These are phyloP conservation scores for Reticulitermes speratus DNA, from an alignment of 1,140 invertebrate genomes.

Conservation along the genomic window DNA sequence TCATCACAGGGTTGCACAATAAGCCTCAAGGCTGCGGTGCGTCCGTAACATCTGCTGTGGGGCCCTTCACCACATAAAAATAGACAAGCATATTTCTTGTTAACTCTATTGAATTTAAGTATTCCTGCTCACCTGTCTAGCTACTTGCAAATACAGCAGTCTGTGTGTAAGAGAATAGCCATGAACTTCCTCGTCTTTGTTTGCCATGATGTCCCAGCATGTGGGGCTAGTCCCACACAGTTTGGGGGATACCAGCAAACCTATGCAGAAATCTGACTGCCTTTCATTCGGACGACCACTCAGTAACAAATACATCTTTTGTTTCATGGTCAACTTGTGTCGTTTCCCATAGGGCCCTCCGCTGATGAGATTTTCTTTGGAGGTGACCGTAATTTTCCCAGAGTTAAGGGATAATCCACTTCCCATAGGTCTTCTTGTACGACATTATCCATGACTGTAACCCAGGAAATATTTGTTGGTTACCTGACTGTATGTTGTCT, in stretches of 20 bases:
- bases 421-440: not conserved
- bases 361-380: not conserved
- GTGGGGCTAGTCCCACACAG: not conserved
- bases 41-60: no score
- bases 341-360: not conserved
- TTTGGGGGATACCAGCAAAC: not conserved
- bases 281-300: not conserved
- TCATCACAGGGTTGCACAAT: no score
- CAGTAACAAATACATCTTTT: not conserved
- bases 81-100: no score
- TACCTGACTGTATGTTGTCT: no score
- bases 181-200: not conserved
- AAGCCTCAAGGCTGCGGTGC: no score
- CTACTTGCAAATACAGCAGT: conserved; percentile 42
- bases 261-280: not conserved
- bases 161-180: conserved; percentile 48
- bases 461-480: not conserved
- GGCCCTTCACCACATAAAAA: no score
- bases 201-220: not conserved
- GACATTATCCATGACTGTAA: not conserved
- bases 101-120: not conserved
- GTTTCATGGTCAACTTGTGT: not conserved
- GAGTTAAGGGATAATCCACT: not conserved
- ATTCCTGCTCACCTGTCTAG: conserved; percentile 38
- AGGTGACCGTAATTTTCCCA: not conserved